These are phyloP conservation scores for Harpalus rufipes DNA, from an alignment of 2,888 invertebrate genomes.

Conservation along the genomic window DNA sequence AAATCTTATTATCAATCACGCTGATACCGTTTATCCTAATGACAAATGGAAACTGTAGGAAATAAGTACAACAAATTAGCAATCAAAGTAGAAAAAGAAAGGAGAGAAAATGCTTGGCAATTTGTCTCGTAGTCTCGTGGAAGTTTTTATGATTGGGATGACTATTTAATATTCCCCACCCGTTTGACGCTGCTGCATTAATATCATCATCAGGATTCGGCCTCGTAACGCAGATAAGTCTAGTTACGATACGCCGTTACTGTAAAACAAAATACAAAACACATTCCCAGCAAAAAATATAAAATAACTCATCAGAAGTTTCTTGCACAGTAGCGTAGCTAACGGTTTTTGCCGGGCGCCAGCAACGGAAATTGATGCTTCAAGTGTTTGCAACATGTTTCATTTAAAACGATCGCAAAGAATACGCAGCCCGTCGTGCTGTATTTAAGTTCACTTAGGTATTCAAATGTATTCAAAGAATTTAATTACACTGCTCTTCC, in stretches of 20 bases:
- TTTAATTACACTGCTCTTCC: slow-evolving; percentile 13
- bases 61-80: slow-evolving; percentile 44
- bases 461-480: slow-evolving; percentile 16
- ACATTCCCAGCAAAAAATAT: slow-evolving; percentile 40
- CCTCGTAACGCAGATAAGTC: slow-evolving; percentile 44
- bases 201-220: slow-evolving; percentile 47
- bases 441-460: background rate
- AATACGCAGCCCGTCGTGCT: background rate
- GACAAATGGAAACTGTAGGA: slow-evolving; percentile 19
- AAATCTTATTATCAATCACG: slow-evolving; percentile 28
- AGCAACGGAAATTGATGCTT: slow-evolving; percentile 31
- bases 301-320: slow-evolving; percentile 51
- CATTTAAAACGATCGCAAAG: slow-evolving; percentile 20
- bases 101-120: slow-evolving; percentile 72
- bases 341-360: slow-evolving; percentile 33
- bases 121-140: slow-evolving; percentile 66
- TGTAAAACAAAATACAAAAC: slow-evolving; percentile 54
- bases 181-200: slow-evolving; percentile 38
- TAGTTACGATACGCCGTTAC: slow-evolving; percentile 45
- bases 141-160: slow-evolving; percentile 7
- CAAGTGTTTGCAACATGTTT: slow-evolving; percentile 42
- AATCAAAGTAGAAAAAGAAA: slow-evolving; percentile 73
- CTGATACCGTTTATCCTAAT: slow-evolving; percentile 12
- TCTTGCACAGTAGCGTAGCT: slow-evolving; percentile 46
- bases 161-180: slow-evolving; percentile 28